Conservation (phyloP, 1,140 invertebrate genomes). For the Hypsibius dujardini region DNA sequence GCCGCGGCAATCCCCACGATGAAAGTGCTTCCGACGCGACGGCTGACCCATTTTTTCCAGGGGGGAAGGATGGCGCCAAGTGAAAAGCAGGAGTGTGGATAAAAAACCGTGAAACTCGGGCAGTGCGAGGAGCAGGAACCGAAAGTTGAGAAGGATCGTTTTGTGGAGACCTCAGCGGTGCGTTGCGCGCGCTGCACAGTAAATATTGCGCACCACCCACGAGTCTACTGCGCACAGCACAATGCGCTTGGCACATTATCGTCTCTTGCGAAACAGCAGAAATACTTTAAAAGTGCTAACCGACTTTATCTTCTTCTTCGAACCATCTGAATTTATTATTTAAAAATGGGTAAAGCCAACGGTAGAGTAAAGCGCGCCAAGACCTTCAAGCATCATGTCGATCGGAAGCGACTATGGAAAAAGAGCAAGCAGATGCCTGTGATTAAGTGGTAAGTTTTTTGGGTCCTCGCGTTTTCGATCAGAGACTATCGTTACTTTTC, state of each 20-base stretch:
- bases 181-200: too few relatives aligned
- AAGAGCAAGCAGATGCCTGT: conserved; percentile 26
- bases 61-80: too few relatives aligned
- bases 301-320: conserved; percentile 19
- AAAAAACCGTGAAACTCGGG: too few relatives aligned
- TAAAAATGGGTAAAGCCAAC: conserved; percentile 24
- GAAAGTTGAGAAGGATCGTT: too few relatives aligned
- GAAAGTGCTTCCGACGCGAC: not conserved
- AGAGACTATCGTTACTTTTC: not conserved
- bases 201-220: too few relatives aligned
- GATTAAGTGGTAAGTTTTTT: conserved; percentile 27
- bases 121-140: too few relatives aligned
- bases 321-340: conserved; percentile 19
- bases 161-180: too few relatives aligned
- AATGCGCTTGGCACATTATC: too few relatives aligned
- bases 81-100: too few relatives aligned
- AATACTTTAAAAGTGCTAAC: not conserved
- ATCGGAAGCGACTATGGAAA: conserved; percentile 25
- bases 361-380: conserved; percentile 24
- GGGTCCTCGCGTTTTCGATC: not conserved
- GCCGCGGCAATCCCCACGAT: not conserved
- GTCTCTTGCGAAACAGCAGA: too few relatives aligned
- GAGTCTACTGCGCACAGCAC: too few relatives aligned
- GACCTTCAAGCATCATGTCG: conserved; percentile 25
- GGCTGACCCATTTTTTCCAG: not conserved